A percentile compares a stretch with the other conserved stretches of the same genome.
phyloP scores from a whole-genome alignment of 2,113 vertebrate genomes.

The Pagrus major region DNA sequence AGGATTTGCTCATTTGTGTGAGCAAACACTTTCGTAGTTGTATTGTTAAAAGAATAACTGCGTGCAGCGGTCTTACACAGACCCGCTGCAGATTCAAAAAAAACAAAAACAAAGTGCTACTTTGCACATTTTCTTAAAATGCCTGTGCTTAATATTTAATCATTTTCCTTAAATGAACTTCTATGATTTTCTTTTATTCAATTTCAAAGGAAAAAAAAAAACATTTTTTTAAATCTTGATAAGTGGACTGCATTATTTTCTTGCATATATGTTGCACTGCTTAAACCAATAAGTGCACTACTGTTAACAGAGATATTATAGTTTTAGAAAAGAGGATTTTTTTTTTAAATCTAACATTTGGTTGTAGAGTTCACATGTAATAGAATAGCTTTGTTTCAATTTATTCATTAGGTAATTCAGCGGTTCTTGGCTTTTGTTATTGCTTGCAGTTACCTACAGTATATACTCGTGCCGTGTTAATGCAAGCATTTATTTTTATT shows the following conservation, averaged over 20 bases:
- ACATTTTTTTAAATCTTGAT: conserved; percentile 80
- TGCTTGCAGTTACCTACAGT: conserved; percentile 81
- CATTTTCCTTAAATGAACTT: conserved; percentile 83
- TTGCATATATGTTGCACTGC: conserved; percentile 90
- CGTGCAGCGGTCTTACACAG: conserved; percentile 71
- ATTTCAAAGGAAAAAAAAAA: conserved; percentile 81
- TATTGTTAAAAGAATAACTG: conserved; percentile 73
- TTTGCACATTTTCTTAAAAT: conserved; percentile 87
- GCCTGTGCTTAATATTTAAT: conserved; percentile 86
- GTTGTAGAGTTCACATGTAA: conserved; percentile 85
- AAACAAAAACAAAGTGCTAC: conserved; percentile 79
- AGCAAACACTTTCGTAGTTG: conserved; percentile 76
- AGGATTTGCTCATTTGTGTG: conserved; percentile 74
- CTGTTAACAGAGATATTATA: conserved; percentile 89
- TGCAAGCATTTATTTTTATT: conserved; percentile 82
- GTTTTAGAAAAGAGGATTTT: conserved; percentile 84
- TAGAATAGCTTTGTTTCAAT: conserved; percentile 82
- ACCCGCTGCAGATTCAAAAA: conserved; percentile 66
- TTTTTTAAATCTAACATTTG: conserved; percentile 81
- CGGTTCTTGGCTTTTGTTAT: conserved; percentile 83
- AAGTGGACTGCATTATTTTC: conserved; percentile 89
- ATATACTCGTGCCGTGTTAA: conserved; percentile 81
- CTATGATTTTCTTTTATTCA: conserved; percentile 80
- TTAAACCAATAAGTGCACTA: conserved; percentile 90
- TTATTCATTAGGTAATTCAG: conserved; percentile 78